phyloP scores from a whole-genome alignment of 2,113 vertebrate genomes.

The Antechinus flavipes region DNA sequence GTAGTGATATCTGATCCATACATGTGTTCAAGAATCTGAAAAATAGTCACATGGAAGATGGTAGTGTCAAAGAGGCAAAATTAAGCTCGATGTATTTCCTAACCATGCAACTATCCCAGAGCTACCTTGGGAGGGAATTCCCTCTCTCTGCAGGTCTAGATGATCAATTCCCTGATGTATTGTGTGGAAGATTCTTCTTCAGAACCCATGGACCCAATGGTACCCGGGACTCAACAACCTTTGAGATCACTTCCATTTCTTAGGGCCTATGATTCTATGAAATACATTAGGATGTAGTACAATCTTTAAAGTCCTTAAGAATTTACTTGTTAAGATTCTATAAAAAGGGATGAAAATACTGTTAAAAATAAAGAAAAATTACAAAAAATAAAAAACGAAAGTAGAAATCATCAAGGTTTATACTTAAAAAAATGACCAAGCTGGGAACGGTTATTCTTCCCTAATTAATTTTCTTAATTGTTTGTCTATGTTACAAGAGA shows the following conservation, averaged over 20 bases:
- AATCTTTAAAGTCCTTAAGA: neutral
- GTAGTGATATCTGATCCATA: neutral
- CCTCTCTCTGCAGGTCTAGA: neutral
- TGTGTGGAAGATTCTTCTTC: neutral
- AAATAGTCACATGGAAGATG: neutral
- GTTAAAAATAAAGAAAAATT: too few species aligned
- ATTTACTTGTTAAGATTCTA: neutral
- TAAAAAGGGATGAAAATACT: neutral
- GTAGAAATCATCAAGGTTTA: neutral
- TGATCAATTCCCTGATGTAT: neutral
- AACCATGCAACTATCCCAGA: neutral
- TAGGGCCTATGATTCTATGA: neutral
- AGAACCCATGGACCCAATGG: neutral
- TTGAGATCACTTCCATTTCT: neutral
- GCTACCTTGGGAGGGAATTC: neutral
- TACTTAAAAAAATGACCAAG: neutral
- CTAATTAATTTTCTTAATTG: neutral
- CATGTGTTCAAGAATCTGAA: neutral
- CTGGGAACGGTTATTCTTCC: neutral
- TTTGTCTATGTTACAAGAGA: neutral
- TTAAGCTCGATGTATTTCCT: neutral
- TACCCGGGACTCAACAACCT: neutral
- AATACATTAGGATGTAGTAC: neutral
- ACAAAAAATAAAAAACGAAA: neutral
- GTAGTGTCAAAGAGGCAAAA: neutral